These are phyloP conservation scores for Sebastes nivosus DNA, from an alignment of 2,797 vertebrate species.

Conservation along the genomic window DNA sequence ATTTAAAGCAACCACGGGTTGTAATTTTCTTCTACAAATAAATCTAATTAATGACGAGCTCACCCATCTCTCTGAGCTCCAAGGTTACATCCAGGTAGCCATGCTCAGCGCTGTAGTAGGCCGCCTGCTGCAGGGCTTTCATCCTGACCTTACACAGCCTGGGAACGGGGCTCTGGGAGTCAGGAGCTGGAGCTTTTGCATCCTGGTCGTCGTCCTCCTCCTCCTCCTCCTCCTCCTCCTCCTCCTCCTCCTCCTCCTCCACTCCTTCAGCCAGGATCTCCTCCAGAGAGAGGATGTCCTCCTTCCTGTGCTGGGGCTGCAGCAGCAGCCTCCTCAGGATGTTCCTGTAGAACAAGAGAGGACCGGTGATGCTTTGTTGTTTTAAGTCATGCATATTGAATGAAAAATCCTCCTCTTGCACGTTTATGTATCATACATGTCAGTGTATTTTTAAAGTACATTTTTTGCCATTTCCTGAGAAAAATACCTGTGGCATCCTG, in stretches of 20 bases:
- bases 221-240: slow-evolving; percentile 23
- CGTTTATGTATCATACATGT: neutral
- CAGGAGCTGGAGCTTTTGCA: slow-evolving; percentile 46
- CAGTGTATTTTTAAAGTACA: no score
- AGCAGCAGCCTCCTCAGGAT: slow-evolving; percentile 90
- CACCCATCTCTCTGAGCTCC: slow-evolving; percentile 92
- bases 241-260: slow-evolving; percentile 59
- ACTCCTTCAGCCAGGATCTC: slow-evolving; percentile 96
- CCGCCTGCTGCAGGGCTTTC: slow-evolving; percentile 94
- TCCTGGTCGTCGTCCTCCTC: neutral
- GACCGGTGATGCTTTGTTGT: neutral
- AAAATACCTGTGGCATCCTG: no score
- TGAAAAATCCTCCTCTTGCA: neutral
- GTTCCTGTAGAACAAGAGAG: slow-evolving; percentile 79
- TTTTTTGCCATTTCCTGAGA: no score
- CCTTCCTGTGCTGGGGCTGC: slow-evolving; percentile 86
- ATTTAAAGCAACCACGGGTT: neutral
- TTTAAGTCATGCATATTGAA: neutral
- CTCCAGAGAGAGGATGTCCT: slow-evolving; percentile 93
- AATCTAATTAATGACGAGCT: neutral
- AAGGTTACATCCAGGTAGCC: slow-evolving; percentile 94
- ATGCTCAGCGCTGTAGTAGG: slow-evolving; percentile 94
- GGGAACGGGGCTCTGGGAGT: slow-evolving; percentile 73
- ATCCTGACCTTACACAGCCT: slow-evolving; percentile 86
- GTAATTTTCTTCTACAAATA: no score